phyloP scores from a whole-genome alignment of 2,797 vertebrate species.

The Melanotaenia nigrans region DNA sequence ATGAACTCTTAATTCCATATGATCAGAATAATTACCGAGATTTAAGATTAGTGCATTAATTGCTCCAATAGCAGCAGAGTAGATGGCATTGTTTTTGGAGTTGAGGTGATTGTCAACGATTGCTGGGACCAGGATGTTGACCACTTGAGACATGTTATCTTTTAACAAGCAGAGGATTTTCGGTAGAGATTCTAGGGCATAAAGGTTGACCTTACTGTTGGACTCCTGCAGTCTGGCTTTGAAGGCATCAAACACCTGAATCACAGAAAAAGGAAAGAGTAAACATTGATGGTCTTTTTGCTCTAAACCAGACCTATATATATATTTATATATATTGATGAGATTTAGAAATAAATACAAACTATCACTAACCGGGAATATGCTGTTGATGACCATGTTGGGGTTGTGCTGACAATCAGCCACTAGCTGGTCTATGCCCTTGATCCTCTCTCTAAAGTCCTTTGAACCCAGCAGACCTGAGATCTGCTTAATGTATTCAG shows the following conservation, averaged over 20 bases:
- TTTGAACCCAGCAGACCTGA: slow-evolving; percentile 84
- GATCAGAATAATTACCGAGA: slow-evolving; percentile 79
- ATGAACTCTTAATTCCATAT: neutral
- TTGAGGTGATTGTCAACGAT: slow-evolving; percentile 97
- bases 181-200: slow-evolving; percentile 91
- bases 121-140: slow-evolving; percentile 92
- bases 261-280: neutral
- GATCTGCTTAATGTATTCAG: slow-evolving; percentile 87
- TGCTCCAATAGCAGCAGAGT: slow-evolving; percentile 87
- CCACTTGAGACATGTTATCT: slow-evolving; percentile 88
- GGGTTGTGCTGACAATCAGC: slow-evolving; percentile 87
- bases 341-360: neutral
- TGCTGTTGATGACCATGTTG: slow-evolving; percentile 84
- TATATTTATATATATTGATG: too few relatives aligned
- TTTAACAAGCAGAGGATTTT: slow-evolving; percentile 87
- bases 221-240: slow-evolving; percentile 91
- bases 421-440: slow-evolving; percentile 89
- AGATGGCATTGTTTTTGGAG: slow-evolving; percentile 92
- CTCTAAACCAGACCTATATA: neutral
- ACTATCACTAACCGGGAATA: slow-evolving; percentile 79
- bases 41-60: slow-evolving; percentile 87
- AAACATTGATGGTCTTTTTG: neutral
- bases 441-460: slow-evolving; percentile 92
- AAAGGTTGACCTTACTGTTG: slow-evolving; percentile 93
- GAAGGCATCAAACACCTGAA: slow-evolving; percentile 93